Percentiles rank a stretch among this genome's conserved stretches.
Evolutionary conservation across 2,888 invertebrate species (phyloP).

Genomic region (Parnassius orleans): DNA sequence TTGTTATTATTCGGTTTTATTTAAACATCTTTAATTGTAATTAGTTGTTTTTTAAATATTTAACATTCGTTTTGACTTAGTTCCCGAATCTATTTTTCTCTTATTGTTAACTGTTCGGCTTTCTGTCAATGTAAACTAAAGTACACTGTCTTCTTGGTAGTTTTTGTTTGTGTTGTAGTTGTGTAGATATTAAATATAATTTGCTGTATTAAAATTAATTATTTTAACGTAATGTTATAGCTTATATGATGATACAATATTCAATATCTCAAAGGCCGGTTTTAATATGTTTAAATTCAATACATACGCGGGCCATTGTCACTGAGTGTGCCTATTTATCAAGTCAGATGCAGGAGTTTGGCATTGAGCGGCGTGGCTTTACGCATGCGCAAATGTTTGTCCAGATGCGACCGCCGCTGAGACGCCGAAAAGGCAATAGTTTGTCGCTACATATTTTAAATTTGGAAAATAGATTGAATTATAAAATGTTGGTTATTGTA

Average conservation of each 20-base stretch:
- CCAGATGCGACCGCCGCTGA: slow-evolving; percentile 42
- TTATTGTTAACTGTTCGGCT: too few relatives aligned
- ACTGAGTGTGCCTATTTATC: slow-evolving; percentile 33
- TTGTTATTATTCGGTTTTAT: slow-evolving; percentile 1
- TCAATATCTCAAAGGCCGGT: slow-evolving; percentile 1
- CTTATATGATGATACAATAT: not conserved
- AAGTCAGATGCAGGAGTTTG: slow-evolving; percentile 59
- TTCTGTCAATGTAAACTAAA: too few relatives aligned
- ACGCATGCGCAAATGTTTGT: slow-evolving; percentile 66
- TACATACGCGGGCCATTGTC: slow-evolving; percentile 28
- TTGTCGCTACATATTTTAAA: slow-evolving; percentile 11
- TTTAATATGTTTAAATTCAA: slow-evolving; percentile 17
- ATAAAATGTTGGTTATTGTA: not conserved
- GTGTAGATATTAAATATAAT: too few relatives aligned
- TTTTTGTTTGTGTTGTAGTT: too few relatives aligned
- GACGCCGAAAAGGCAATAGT: slow-evolving; percentile 28
- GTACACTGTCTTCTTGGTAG: too few relatives aligned
- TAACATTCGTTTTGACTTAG: too few relatives aligned
- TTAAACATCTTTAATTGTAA: slow-evolving; percentile 1
- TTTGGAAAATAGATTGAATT: slow-evolving; percentile 19
- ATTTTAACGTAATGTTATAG: not conserved
- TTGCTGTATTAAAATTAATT: too few relatives aligned
- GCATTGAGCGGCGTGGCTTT: slow-evolving; percentile 55
- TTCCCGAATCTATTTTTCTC: too few relatives aligned
- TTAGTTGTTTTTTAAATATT: not conserved